A percentile compares a stretch with the other conserved stretches of the same genome.
phyloP scores from a whole-genome alignment of 2,888 invertebrate genomes.

The Andrena fulva region DNA sequence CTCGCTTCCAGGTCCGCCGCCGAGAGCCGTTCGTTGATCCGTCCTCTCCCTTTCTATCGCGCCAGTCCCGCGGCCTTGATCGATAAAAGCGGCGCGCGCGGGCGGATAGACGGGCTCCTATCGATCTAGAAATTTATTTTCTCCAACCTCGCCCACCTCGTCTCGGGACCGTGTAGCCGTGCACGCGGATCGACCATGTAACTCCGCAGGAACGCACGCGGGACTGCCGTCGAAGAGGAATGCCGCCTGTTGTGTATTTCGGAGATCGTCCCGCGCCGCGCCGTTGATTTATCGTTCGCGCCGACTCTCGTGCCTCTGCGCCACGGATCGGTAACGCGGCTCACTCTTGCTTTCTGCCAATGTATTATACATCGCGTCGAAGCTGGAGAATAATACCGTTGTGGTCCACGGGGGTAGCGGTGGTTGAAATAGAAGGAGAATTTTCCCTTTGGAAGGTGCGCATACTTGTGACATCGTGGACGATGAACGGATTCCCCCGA shows the following conservation, averaged over 20 bases:
- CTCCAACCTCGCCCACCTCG: conserved; percentile 45
- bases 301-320: conserved; percentile 9
- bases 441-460: neutral
- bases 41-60: conserved; percentile 14
- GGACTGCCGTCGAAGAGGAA: conserved; percentile 15
- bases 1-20: conserved; percentile 13
- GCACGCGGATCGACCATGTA: conserved; percentile 9
- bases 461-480: neutral
- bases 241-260: conserved; percentile 37
- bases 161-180: neutral
- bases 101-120: conserved; percentile 29
- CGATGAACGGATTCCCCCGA: conserved; percentile 34
- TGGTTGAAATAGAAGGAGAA: too few species aligned
- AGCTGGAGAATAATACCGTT: too few species aligned
- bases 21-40: conserved; percentile 3
- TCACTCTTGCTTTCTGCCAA: conserved; percentile 3
- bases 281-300: conserved; percentile 38
- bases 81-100: conserved; percentile 53
- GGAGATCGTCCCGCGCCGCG: conserved; percentile 11
- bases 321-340: neutral
- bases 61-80: conserved; percentile 46
- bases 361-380: neutral
- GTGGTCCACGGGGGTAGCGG: too few species aligned
- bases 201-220: conserved; percentile 2
- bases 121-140: conserved; percentile 61